These are phyloP conservation scores for Tigriopus japonicus DNA, from an alignment of 1,140 invertebrate genomes.

Conservation along the genomic window DNA sequence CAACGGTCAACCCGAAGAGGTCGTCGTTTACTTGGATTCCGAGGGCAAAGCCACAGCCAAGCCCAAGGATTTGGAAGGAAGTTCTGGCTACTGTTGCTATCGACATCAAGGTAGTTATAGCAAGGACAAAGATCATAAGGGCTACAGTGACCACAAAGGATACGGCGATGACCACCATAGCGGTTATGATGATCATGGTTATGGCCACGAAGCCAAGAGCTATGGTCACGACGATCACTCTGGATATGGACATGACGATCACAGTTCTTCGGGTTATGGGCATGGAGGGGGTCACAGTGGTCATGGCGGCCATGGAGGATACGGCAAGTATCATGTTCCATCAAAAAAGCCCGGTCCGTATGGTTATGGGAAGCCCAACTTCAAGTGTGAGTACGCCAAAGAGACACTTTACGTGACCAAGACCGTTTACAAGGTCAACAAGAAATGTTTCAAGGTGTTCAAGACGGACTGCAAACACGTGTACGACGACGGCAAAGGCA, in stretches of 20 bases:
- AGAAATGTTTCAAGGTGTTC: slow-evolving; percentile 12
- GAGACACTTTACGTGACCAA: slow-evolving; percentile 14
- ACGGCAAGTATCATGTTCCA: neutral
- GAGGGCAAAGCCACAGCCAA: no score
- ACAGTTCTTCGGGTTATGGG: neutral
- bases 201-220: neutral
- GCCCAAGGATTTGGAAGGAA: no score
- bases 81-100: no score
- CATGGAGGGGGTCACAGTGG: slow-evolving; percentile 1
- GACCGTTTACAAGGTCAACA: neutral
- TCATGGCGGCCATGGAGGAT: neutral
- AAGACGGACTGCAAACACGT: slow-evolving; percentile 2
- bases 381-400: slow-evolving; percentile 12
- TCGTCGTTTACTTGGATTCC: no score
- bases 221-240: neutral
- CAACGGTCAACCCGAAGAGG: no score
- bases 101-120: no score
- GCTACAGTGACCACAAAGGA: neutral
- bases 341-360: slow-evolving; percentile 5
- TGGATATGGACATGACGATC: neutral
- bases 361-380: slow-evolving; percentile 7
- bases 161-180: neutral
- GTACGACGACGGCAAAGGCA: slow-evolving; percentile 12
- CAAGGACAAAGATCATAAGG: no score
- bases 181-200: neutral